Base-by-base conservation (phyloP, 2,113 vertebrate genomes). In the Andinoacara biseriatus region DNA sequence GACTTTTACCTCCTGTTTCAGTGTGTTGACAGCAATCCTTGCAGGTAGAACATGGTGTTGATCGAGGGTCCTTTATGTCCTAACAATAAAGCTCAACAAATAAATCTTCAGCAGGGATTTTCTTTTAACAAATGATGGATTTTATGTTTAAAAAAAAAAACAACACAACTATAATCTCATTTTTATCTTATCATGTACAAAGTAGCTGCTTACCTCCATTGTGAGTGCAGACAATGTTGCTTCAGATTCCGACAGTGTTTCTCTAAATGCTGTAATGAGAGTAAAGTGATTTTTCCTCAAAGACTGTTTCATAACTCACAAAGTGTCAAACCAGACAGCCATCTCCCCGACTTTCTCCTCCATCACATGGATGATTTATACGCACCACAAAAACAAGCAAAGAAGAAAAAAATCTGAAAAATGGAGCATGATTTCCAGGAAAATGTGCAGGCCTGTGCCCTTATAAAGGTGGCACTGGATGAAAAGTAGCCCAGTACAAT, bases 91-190 rank as follows among this genome's bases (percentile, higher is more conserved):
- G 20, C 7, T 69, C n/a, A 14, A 10, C 8, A 20, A 33, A 35
- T 59, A 15, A 54, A 15, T 82, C 76, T 59, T 35, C 31, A 69
- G 31, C 76, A 49, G 7, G 1, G 33, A 10, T 31, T 46, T 5
- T 24, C 87, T 88, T 46, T 67, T 58, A 13, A 58, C 20, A 15
- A 61, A 60, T 35, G 17, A 35, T 20, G 3, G 20, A 31, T 60
- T 59, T 7, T 59, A 59, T 29, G 29, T 59, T 60, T 10, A 60
- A 59, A 20, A 35, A 52, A 2, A 57, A 5, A 60, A 60, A 60
- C 31, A 60, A 31, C 8, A 60, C 18, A 33, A 33, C 56, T 4
- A 8, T 11, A 26, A 10, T 15, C 29, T 10, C 15, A 3, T 60
- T 60, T 60, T 60, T 60, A 10, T 18, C 9, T 60, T 29, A 31